Evolutionary conservation across 2,113 vertebrate genomes (phyloP).

Genomic region (Camelus dromedarius): DNA sequence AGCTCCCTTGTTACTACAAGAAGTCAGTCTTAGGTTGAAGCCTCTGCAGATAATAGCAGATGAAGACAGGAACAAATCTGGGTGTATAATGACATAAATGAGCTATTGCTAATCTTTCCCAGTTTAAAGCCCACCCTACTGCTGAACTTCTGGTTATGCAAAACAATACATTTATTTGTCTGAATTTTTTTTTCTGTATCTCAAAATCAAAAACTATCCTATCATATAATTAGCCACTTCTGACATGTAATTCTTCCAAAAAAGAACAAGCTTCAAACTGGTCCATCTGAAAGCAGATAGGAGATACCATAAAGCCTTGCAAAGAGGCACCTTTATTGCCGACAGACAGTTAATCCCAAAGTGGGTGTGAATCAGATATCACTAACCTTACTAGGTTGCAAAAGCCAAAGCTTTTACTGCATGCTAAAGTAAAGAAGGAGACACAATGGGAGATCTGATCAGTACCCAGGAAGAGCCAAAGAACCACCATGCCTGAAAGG

Average conservation of each 20-base stretch:
- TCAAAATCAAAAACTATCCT: background rate
- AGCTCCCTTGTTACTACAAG: background rate
- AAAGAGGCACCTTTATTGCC: background rate
- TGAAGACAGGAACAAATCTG: background rate
- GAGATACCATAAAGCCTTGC: background rate
- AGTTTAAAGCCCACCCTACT: background rate
- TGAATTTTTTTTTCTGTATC: background rate
- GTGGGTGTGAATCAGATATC: background rate
- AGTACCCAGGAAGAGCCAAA: background rate
- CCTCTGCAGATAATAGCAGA: background rate
- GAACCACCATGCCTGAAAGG: background rate
- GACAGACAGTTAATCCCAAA: background rate
- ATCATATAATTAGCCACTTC: background rate
- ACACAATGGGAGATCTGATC: background rate
- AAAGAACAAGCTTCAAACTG: conserved; percentile 40
- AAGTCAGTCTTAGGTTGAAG: background rate
- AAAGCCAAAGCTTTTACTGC: background rate
- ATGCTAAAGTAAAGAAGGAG: conserved; percentile 11
- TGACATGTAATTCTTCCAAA: background rate
- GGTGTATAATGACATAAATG: background rate
- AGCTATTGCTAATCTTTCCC: background rate
- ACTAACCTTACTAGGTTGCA: background rate
- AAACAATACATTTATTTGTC: background rate
- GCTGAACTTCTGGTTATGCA: background rate
- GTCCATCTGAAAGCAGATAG: background rate